Conservation (phyloP, 2,797 vertebrate species). For the Cichlasoma orientale region DNA sequence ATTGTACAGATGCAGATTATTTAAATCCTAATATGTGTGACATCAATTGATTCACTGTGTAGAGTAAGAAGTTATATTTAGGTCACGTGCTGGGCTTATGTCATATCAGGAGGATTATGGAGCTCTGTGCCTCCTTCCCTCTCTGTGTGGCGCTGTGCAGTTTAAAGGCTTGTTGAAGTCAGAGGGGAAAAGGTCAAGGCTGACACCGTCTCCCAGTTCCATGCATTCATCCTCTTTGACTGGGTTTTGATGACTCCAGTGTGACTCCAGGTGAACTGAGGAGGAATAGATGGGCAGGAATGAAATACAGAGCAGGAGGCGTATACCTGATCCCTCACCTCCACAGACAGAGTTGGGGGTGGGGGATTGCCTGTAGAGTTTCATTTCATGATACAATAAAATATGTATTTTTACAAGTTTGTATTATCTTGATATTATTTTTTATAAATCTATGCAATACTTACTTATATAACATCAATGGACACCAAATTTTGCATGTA, state of each 20-base stretch:
- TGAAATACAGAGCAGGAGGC: conserved; percentile 28
- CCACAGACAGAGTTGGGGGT: conserved; percentile 3
- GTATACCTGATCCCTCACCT: background rate
- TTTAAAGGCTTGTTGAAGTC: conserved; percentile 6
- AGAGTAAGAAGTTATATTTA: background rate
- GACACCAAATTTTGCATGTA: background rate
- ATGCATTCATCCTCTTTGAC: background rate
- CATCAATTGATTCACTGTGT: background rate
- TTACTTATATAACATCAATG: conserved; percentile 8
- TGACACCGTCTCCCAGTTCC: conserved; percentile 4
- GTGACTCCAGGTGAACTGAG: conserved; percentile 15
- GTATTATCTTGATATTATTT: background rate
- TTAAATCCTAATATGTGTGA: too few relatives aligned
- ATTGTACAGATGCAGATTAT: too few relatives aligned
- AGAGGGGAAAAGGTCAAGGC: background rate
- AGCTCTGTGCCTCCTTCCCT: background rate
- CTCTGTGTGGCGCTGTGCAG: conserved; percentile 14
- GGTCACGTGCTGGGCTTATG: background rate
- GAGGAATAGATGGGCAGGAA: background rate
- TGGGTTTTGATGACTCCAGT: fast-evolving
- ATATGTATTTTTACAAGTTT: background rate
- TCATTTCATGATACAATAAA: background rate
- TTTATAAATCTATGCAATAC: background rate
- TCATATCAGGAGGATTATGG: background rate
- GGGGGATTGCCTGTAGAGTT: background rate